Base-by-base conservation (phyloP, 2,888 invertebrate genomes). In the Emesis furor region DNA sequence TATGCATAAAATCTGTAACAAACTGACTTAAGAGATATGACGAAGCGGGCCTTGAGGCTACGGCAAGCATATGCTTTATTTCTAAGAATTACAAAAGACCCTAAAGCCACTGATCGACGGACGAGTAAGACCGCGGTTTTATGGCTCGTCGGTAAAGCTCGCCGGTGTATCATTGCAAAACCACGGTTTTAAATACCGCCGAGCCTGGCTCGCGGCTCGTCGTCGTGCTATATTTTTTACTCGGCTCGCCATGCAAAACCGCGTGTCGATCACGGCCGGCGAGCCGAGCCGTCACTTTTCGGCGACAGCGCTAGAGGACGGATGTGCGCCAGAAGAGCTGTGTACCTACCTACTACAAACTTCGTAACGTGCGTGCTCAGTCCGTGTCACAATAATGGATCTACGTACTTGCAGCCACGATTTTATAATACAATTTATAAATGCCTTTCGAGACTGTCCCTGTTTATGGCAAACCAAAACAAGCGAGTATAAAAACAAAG, bases 401-500 rank as follows among this genome's bases (percentile, higher is more conserved):
- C 81, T 85, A 32, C 83, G 82, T 82, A 86, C 85, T 82, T 82
- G 79, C 81, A 81, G 79, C 73, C 85, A 80, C 78, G 85, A 82
- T 79, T 67, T 83, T 69, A 80, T 85, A 79, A 85, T 78, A 32
- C 82, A 85, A 81, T 85, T 82, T 74, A 84, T 82, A 81, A 78
- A 82, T 80, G 82, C 46, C 78, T 85, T 82, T 71, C 81, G 81
- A 85, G 81, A 85, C 75, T 79, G 81, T 55, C 79, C 81, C 81
- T 83, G 83, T 68, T 80, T 81, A 81, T 81, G 83, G 81, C 81
- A 85, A 82, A 85, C 80, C 80, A 82, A 76, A 85, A 85, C 82
- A 80, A 85, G 82, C 46, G 82, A 82, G 65, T 85, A 82, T 30
- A 67, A 67, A 81, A 78, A 85, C 80, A 85, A 82, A 81, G 82